Base-by-base conservation (phyloP, 2,113 vertebrate species). In the Centrocercus urophasianus region DNA sequence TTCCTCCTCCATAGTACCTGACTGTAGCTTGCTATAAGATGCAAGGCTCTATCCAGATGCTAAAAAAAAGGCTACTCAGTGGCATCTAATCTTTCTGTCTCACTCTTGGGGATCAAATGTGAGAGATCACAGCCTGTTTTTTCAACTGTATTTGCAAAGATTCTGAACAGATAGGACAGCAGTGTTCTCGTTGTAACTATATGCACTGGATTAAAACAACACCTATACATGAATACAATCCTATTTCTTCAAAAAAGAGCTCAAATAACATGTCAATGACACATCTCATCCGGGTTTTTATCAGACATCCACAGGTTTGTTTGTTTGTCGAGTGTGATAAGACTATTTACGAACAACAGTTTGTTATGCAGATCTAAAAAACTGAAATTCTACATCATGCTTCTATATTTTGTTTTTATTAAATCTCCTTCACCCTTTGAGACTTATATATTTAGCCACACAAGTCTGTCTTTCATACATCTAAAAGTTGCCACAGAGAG, bases 361-460 rank as follows among this genome's bases (percentile, higher is more conserved):
- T 89, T 69, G 34, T 80, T 83, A 32, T 36, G 45, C 15, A 54
- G 65, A 10, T 70, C 52, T 7, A 70, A 73, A 81, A 90, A 69
- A 24, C 11, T 2, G 12, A 45, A 85, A 59, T 84, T 74, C 57
- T 27, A 63, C 6, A 50, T 13, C 14, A 6, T 45, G 54, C 32
- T 88, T 85, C 43, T 16, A 8, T 78, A 30, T 81, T 89, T 97
- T 94, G 59, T 88, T 94, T 73, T 65, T 93, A 84, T 54, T 89
- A 89, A 93, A 95, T 89, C 8, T 52, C 54, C 60, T 60, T 93
- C 66, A 94, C 63, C 76, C 93, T 86, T 87, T 93, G 88, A 95
- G 66, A 88, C 65, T 77, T 94, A 95, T 50, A 83, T 28, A 18
- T 93, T 96, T 91, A 80, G 80, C 75, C 11, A 14, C 16, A 42